Conservation (phyloP, 1,140 invertebrate species). For the Bombyx mori region ASM3026992v2 NC_085129.1:6352001-6352500, state of each 20-base stretch:
- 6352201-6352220: slow-evolving; percentile 21
- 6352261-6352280: slow-evolving; percentile 49
- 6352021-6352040: slow-evolving; percentile 1
- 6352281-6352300: slow-evolving; percentile 22
- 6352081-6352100: slow-evolving; percentile 66
- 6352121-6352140: too few species aligned
- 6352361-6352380: slow-evolving; percentile 26
- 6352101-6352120: slow-evolving; percentile 27
- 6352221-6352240: slow-evolving; percentile 11
- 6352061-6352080: slow-evolving; percentile 10
- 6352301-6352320: slow-evolving; percentile 36
- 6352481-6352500: slow-evolving; percentile 57
- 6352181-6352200: background rate
- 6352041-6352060: too few species aligned
- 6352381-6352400: slow-evolving; percentile 50
- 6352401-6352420: slow-evolving; percentile 56
- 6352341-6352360: slow-evolving; percentile 14
- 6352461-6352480: slow-evolving; percentile 59
- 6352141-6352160: background rate
- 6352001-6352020: slow-evolving; percentile 32
- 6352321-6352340: slow-evolving; percentile 15
- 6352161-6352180: background rate
- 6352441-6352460: slow-evolving; percentile 44
- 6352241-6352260: slow-evolving; percentile 38
- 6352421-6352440: slow-evolving; percentile 63